Conservation (phyloP, 1,140 invertebrate species). For the Drosophila kikkawai region DNA sequence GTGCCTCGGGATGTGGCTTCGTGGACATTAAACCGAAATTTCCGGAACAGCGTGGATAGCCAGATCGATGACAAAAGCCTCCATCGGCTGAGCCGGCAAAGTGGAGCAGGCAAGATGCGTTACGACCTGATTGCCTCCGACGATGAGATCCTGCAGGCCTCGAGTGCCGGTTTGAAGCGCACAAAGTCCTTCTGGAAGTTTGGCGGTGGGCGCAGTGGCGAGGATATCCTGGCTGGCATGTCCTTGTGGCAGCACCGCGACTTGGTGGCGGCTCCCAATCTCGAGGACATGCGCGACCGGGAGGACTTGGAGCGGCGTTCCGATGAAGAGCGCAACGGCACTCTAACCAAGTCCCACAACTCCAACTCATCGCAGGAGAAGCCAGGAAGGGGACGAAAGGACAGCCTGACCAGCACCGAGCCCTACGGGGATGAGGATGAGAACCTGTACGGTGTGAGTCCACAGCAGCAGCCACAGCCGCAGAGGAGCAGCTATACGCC, state of each 20-base stretch:
- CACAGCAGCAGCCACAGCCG: conserved; percentile 42
- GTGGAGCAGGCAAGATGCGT: conserved; percentile 70
- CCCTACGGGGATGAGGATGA: conserved; percentile 78
- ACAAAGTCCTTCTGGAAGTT: conserved; percentile 95
- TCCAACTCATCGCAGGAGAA: conserved; percentile 79
- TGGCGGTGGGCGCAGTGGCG: conserved; percentile 86
- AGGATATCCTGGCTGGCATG: conserved; percentile 92
- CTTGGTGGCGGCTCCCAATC: conserved; percentile 87
- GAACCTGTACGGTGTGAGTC: conserved; percentile 79
- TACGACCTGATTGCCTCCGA: conserved; percentile 86
- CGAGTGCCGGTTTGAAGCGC: conserved; percentile 87
- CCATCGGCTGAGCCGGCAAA: conserved; percentile 64
- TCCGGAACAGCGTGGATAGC: conserved; percentile 80
- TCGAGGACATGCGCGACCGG: conserved; percentile 77
- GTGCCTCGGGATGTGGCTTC: conserved; percentile 77
- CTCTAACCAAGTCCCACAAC: conserved; percentile 76
- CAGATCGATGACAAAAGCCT: conserved; percentile 80
- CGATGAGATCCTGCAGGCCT: conserved; percentile 80
- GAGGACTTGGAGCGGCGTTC: conserved; percentile 84
- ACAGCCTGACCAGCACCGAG: conserved; percentile 79
- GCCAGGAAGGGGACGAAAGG: conserved; percentile 62
- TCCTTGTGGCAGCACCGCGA: conserved; percentile 94
- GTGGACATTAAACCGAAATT: conserved; percentile 80
- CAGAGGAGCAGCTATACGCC: conserved; percentile 73
- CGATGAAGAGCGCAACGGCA: conserved; percentile 78